Base-by-base conservation (phyloP, 2,113 vertebrate genomes). In the Datnioides undecimradiatus region DNA sequence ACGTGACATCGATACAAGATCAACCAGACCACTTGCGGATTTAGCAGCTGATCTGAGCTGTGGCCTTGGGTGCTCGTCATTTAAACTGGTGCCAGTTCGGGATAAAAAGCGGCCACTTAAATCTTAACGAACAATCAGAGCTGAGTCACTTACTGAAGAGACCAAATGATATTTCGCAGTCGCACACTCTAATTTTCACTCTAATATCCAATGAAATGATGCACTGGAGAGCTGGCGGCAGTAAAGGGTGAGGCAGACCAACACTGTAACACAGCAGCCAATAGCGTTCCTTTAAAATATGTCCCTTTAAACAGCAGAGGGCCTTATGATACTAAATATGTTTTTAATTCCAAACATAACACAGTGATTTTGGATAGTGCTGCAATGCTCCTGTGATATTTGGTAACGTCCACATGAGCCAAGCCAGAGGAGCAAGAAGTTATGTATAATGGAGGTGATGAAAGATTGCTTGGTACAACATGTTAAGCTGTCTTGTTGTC, bases 381-480 rank as follows among this genome's bases (percentile, higher is more conserved):
- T 2, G 21, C 58, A 43, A 40, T 13, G n/a, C 33, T 72, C 41
- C 6, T 9, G 6, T 51, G 51, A 57, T 41, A 58, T 76, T 70
- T 64, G 17, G 27, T 16, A 65, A 34, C 49, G 33, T 71, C 65
- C 65, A 65, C 48, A 36, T 49, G 54, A 43, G 23, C 23, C 6
- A 0, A 38, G 46, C 46, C 14, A 36, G 55, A 60, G 29, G 55
- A 60, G 29, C 48, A 46, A 16, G 23, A 64, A 6, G 49, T 34
- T 43, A 41, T 48, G 40, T 33, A 19, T 43, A 10, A 60, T 5
- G 14, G 3, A 27, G 0, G 11, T n/a, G 27, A 5, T 49, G 48
- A 65, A 43, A 48, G 40, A 76, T 6, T 8, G 17, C 12, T 33
- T 41, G 16, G 40, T 36, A 52, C 7, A n/a, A 45, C 49, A 21